These are phyloP conservation scores for Tridacna gigas DNA, from an alignment of 2,888 invertebrate genomes.

Conservation along the genomic window DNA sequence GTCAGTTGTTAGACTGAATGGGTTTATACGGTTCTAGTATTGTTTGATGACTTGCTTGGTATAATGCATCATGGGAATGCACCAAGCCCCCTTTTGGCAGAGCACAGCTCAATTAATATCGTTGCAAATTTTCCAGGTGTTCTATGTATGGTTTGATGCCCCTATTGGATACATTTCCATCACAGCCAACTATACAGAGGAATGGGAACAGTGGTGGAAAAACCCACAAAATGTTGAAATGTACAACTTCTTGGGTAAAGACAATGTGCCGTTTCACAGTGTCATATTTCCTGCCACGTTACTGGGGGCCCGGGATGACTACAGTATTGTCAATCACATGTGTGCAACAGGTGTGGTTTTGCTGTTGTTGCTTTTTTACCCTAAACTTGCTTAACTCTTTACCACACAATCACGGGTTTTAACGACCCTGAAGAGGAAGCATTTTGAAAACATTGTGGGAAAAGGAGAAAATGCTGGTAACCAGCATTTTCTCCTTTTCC, in stretches of 20 bases:
- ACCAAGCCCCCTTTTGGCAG: no score
- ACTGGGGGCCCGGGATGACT: constrained; percentile 93
- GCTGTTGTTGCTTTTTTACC: neutral
- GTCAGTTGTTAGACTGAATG: no score
- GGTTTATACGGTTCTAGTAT: no score
- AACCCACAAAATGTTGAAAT: constrained; percentile 89
- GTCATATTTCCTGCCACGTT: constrained; percentile 97
- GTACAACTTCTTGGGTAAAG: constrained; percentile 99
- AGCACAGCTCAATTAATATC: no score
- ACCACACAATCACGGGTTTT: no score
- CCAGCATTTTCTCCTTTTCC: no score
- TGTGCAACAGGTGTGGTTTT: constrained; percentile 98
- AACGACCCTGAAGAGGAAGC: no score
- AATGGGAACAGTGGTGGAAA: constrained; percentile 96
- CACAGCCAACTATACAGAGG: constrained; percentile 94
- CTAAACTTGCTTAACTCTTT: no score
- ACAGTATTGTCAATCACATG: constrained; percentile 93
- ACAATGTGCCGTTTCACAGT: constrained; percentile 99
- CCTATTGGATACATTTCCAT: constrained; percentile 99
- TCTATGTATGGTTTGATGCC: constrained; percentile 99
- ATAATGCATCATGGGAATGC: no score
- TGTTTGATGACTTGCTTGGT: no score
- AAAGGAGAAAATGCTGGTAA: no score
- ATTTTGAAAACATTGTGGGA: no score
- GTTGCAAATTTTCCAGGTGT: constrained; percentile 90